Evolutionary conservation across 2,888 invertebrate genomes (phyloP).

Genomic region (Campaea margaritaria): DNA sequence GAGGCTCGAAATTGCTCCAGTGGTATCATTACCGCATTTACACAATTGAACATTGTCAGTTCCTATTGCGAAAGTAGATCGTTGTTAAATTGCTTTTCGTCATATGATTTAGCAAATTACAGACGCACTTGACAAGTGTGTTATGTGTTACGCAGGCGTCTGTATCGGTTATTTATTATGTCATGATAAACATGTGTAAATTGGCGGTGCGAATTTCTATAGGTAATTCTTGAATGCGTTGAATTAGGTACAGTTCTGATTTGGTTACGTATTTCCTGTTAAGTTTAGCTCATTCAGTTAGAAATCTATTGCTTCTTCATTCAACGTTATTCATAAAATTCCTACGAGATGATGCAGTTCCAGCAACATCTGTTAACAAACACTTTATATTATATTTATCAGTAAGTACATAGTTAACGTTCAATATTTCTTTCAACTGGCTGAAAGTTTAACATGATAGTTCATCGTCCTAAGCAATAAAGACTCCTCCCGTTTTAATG

Average conservation of each 20-base stretch:
- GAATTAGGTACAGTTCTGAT: conserved; percentile 13
- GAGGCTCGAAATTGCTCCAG: conserved; percentile 55
- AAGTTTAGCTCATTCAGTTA: not conserved
- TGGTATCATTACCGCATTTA: conserved; percentile 72
- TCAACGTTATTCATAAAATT: too few species aligned
- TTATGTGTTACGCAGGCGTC: conserved; percentile 45
- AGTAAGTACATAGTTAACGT: too few species aligned
- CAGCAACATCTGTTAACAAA: too few species aligned
- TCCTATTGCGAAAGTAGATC: conserved; percentile 75
- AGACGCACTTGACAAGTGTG: conserved; percentile 60
- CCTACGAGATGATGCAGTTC: too few species aligned
- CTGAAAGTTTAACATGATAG: not conserved
- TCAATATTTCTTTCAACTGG: not conserved
- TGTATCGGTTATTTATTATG: conserved; percentile 29
- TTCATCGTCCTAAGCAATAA: conserved; percentile 10
- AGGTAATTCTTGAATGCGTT: conserved; percentile 8
- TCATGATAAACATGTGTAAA: conserved; percentile 28
- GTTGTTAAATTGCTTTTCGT: conserved; percentile 77
- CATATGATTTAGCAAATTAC: conserved; percentile 69
- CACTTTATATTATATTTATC: too few species aligned
- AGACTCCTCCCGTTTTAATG: conserved; percentile 34
- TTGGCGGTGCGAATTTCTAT: conserved; percentile 37
- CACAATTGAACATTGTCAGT: conserved; percentile 76
- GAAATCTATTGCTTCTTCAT: not conserved
- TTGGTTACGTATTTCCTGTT: conserved; percentile 6